Conservation (phyloP, 2,113 vertebrate genomes). For the Bubalus kerabau region DNA sequence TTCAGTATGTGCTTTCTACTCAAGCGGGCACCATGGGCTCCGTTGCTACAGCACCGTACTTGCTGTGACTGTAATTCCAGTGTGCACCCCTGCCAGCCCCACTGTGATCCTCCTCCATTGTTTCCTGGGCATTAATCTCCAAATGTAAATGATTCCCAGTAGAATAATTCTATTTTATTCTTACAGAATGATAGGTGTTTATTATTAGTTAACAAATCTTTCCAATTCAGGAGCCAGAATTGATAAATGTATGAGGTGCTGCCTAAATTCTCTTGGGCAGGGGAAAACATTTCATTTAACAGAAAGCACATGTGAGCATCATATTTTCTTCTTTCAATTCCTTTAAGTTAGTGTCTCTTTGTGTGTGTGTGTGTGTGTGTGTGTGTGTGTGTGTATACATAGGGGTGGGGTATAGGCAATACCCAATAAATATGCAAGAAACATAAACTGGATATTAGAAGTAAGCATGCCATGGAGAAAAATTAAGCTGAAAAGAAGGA, state of each 20-base stretch:
- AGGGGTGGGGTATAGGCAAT: background rate
- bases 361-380: background rate
- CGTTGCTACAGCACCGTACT: background rate
- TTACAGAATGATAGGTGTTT: background rate
- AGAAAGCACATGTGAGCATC: background rate
- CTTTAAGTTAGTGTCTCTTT: background rate
- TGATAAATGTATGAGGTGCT: background rate
- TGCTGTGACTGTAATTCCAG: background rate
- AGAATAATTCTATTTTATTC: background rate
- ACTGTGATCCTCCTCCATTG: too few species aligned
- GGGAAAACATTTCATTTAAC: background rate
- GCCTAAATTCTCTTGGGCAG: background rate
- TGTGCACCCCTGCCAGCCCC: background rate
- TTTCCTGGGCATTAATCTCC: background rate
- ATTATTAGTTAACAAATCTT: background rate
- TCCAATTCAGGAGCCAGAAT: background rate
- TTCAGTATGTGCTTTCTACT: rapidly evolving
- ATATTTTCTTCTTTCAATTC: background rate
- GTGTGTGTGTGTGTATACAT: background rate
- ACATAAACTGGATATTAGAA: background rate
- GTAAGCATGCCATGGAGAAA: background rate
- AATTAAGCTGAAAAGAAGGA: background rate
- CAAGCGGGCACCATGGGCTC: background rate
- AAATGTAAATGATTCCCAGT: background rate
- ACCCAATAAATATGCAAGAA: background rate